Conservation (phyloP, 2,888 invertebrate species). For the Stenodema calcarata region DNA sequence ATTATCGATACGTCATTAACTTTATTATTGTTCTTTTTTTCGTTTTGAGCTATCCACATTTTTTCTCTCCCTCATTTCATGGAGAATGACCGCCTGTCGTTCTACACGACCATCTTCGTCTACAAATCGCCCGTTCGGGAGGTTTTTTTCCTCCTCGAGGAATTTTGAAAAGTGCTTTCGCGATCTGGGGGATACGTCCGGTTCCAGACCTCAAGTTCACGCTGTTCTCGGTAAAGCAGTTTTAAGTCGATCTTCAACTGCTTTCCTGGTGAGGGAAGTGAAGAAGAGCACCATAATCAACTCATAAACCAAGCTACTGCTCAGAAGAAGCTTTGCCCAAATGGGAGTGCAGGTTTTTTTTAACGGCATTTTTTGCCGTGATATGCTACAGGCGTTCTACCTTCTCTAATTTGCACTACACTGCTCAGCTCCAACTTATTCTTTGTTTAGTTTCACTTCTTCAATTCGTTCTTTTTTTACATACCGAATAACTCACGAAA, state of each 20-base stretch:
- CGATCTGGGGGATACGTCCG: background rate
- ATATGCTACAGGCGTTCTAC: background rate
- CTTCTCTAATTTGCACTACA: background rate
- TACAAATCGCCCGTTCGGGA: background rate
- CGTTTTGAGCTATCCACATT: background rate
- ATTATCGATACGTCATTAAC: too few relatives aligned
- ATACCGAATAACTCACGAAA: background rate
- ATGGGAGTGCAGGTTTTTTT: background rate
- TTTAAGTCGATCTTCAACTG: background rate
- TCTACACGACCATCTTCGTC: background rate
- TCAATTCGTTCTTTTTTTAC: background rate
- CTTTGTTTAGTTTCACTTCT: background rate
- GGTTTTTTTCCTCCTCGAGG: background rate
- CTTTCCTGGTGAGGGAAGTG: background rate
- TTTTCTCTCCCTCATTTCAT: background rate
- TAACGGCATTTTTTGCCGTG: background rate
- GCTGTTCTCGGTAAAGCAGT: background rate
- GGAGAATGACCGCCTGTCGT: background rate
- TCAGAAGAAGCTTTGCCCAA: background rate
- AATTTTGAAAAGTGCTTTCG: background rate
- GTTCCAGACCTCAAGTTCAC: background rate
- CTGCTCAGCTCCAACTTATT: background rate
- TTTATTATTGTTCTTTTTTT: too few relatives aligned
- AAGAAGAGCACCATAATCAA: background rate
- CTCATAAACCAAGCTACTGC: background rate